Base-by-base conservation (phyloP, 1,140 invertebrate genomes). In the Tetranychus urticae region DNA sequence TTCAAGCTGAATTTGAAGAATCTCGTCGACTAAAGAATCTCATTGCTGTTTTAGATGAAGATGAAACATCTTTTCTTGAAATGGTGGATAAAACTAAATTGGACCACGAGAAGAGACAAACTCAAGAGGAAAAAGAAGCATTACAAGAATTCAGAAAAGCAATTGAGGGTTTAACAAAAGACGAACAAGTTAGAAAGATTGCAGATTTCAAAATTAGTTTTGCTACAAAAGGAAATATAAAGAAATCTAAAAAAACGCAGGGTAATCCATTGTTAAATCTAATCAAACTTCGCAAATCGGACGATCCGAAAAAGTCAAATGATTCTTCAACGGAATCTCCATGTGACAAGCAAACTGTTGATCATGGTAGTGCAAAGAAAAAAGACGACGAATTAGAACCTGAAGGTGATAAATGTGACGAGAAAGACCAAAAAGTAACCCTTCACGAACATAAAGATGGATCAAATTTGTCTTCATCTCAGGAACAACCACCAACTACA, bases 1-100 rank as follows among this genome's bases (percentile, higher is more conserved):
- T 85, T 67, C 85, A 96, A 68, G 77, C 85, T 47, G 90, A 96
- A 76, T 91, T 83, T 79, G 90, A 96, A 73, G 91, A 96, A 74
- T 82, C 88, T 12, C 84, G 88, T 68, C 88, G 88, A 75, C 74
- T 94, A 7, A 92, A 92, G 74, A 91, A 94, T 75, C 83, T 92
- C 77, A 90, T 96, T 62, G 84, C 87, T 73, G 88, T 88, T 8
- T 73, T 96, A 2, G 89, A 94, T 72, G 87, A 91, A 70, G 91
- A 96, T 73, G 91, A 96, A 77, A 82, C 90, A 0, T 82, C 88
- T 65, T 96, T 94, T 73, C 73, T 96, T 8, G 86, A 94, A 67
- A 75, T 86, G 55, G 85, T 94, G 8, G 86, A 91, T 72, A 77
- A 81, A 64, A 83, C 81, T 31, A 89, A 88, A 75, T 77, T 86